A percentile compares a stretch with the other conserved stretches of the same genome.
These are phyloP conservation scores for Fukomys damarensis DNA, from an alignment of 2,113 vertebrate species.

Conservation along the genomic window DNA sequence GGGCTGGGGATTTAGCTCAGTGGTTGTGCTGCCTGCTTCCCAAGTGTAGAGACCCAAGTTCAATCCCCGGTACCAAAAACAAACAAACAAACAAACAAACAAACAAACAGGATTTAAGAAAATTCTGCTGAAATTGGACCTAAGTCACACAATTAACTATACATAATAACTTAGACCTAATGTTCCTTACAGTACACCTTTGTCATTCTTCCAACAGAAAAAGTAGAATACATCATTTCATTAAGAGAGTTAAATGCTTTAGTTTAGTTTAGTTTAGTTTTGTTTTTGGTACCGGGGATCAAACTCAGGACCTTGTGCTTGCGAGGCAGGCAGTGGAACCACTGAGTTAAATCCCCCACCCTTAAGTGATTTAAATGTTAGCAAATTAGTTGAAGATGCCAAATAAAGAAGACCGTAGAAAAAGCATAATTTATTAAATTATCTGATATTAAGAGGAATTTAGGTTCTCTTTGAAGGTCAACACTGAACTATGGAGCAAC, in stretches of 20 bases:
- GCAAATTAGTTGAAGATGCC: conserved; percentile 9
- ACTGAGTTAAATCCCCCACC: too few species aligned
- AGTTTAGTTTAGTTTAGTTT: too few species aligned
- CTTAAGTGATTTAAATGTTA: conserved; percentile 10
- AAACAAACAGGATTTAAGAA: too few species aligned
- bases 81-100: too few species aligned
- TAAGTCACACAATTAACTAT: not conserved
- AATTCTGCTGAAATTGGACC: not conserved
- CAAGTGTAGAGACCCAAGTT: too few species aligned
- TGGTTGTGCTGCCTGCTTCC: too few species aligned
- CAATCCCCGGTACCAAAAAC: too few species aligned
- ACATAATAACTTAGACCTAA: not conserved
- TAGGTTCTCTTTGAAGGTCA: conserved; percentile 8
- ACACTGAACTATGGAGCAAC: conserved; percentile 13
- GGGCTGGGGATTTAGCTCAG: too few species aligned
- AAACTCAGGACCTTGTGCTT: too few species aligned
- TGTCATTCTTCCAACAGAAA: not conserved
- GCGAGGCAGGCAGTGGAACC: too few species aligned
- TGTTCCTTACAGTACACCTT: not conserved
- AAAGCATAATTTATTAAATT: not conserved
- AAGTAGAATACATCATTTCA: not conserved
- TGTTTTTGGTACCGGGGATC: too few species aligned
- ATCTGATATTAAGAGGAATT: not conserved
- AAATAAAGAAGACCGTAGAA: not conserved
- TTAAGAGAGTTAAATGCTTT: too few species aligned